phyloP scores from a whole-genome alignment of 2,888 invertebrate species.

The Campoplex nolae region DNA sequence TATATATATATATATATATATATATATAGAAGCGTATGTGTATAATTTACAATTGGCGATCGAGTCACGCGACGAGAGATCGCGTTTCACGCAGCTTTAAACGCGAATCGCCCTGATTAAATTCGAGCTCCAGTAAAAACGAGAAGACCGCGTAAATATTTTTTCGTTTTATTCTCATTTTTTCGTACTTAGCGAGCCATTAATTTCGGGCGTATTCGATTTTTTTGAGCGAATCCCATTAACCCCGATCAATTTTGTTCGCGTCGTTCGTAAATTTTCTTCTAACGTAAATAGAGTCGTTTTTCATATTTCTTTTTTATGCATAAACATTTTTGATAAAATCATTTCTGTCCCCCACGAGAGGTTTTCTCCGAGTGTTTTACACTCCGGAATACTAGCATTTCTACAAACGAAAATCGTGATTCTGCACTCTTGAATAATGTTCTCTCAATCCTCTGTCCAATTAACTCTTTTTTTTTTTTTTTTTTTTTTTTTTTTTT shows the following conservation, averaged over 20 bases:
- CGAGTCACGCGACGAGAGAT: constrained; percentile 52
- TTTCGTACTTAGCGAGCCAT: not conserved
- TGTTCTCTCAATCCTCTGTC: not conserved
- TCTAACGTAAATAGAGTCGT: not conserved
- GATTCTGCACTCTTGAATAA: not conserved
- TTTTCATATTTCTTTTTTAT: not conserved
- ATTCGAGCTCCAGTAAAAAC: not conserved
- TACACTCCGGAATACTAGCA: not conserved
- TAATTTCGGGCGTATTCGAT: not conserved
- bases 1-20: not conserved
- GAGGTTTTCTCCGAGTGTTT: not conserved
- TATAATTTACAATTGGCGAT: constrained; percentile 56
- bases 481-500: not conserved
- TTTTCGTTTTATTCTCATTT: not conserved
- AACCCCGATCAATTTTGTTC: not conserved
- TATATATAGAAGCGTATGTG: constrained; percentile 22
- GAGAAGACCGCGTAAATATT: not conserved
- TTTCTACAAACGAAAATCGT: not conserved
- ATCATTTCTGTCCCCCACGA: not conserved
- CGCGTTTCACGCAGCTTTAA: constrained; percentile 41
- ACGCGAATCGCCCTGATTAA: constrained; percentile 6
- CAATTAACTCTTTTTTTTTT: not conserved
- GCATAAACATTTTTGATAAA: not conserved
- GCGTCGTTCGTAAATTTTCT: not conserved
- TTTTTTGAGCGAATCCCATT: not conserved